Percentiles rank a stretch among this genome's conserved stretches.
These are phyloP conservation scores for Chloromyia formosa DNA, from an alignment of 2,888 invertebrate species.

Conservation along the genomic window DNA sequence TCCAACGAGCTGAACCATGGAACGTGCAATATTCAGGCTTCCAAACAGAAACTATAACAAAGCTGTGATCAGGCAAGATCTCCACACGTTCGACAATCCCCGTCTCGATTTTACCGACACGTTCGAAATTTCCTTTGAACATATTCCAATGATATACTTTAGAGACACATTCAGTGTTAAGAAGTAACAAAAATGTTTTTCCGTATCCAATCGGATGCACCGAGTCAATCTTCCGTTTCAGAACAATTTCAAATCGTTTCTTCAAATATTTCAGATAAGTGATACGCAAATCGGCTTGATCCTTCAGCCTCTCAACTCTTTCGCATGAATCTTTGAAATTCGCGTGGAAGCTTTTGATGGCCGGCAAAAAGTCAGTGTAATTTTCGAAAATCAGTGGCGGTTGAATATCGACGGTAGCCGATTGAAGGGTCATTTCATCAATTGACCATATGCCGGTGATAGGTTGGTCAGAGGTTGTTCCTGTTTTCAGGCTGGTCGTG, in stretches of 20 bases:
- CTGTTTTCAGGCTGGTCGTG: constrained; percentile 58
- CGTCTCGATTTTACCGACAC: constrained; percentile 59
- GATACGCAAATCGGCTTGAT: constrained; percentile 60
- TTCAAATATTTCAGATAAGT: constrained; percentile 67
- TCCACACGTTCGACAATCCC: constrained; percentile 64
- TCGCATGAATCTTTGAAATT: constrained; percentile 33
- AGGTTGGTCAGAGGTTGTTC: constrained; percentile 58
- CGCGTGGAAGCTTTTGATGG: constrained; percentile 52
- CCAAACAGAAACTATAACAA: constrained; percentile 56
- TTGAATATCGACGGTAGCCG: neutral
- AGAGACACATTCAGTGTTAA: constrained; percentile 63
- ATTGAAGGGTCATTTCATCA: constrained; percentile 54
- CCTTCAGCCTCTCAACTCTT: constrained; percentile 56
- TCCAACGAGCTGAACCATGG: constrained; percentile 56
- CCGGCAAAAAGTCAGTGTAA: neutral
- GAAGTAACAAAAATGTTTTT: constrained; percentile 48
- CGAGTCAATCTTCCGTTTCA: constrained; percentile 47
- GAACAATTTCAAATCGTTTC: constrained; percentile 54
- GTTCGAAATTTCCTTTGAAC: constrained; percentile 54
- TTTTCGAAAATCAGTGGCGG: neutral
- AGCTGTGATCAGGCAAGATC: constrained; percentile 54
- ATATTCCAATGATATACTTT: constrained; percentile 63
- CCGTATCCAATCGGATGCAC: constrained; percentile 51
- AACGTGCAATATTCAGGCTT: constrained; percentile 52
- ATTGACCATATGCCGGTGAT: constrained; percentile 66